Evolutionary conservation across 2,888 invertebrate species (phyloP).

Genomic region (Eupithecia inturbata): DNA sequence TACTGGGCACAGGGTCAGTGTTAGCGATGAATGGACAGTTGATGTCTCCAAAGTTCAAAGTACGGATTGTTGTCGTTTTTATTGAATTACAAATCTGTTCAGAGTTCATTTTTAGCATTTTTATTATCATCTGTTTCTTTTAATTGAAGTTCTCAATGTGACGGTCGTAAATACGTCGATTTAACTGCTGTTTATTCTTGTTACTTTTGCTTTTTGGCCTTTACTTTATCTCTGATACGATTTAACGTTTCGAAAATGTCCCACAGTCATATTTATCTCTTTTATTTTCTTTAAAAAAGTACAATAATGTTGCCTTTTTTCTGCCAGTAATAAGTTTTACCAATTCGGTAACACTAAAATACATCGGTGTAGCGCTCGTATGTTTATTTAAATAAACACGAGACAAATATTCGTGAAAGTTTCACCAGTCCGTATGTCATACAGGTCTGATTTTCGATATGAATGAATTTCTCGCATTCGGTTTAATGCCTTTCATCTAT

Average conservation of each 20-base stretch:
- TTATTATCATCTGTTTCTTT: conserved; percentile 29
- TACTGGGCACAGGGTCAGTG: conserved; percentile 44
- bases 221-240: conserved; percentile 28
- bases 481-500: neutral
- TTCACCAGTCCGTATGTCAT: neutral
- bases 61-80: conserved; percentile 29
- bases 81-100: conserved; percentile 17
- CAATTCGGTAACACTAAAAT: neutral
- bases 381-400: neutral
- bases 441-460: neutral
- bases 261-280: too few relatives aligned
- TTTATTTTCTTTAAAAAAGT: neutral
- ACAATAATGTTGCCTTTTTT: neutral
- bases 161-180: conserved; percentile 26
- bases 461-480: neutral
- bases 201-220: conserved; percentile 19
- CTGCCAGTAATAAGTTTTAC: neutral
- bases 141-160: conserved; percentile 18
- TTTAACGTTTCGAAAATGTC: conserved; percentile 30
- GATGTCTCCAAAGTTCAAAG: conserved; percentile 39
- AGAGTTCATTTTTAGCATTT: conserved; percentile 17
- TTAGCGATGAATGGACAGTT: conserved; percentile 40
- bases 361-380: neutral
- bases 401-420: neutral
- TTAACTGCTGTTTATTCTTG: conserved; percentile 31